Evolutionary conservation across 2,113 vertebrate species (phyloP).

Genomic region (Tachysurus vachellii): DNA sequence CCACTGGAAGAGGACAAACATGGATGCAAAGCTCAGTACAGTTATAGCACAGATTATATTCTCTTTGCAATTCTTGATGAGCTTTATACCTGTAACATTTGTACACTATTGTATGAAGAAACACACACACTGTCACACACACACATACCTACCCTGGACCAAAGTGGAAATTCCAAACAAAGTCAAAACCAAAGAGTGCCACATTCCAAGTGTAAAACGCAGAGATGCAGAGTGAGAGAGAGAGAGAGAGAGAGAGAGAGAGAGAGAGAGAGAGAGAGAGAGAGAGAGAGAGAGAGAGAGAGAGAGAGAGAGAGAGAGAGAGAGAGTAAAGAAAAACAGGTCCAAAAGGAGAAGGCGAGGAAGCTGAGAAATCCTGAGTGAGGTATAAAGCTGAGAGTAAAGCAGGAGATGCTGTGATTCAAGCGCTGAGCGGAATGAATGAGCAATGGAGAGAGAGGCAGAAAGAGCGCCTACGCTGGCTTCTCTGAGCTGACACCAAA

Average conservation of each 20-base stretch:
- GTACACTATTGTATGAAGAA: constrained; percentile 9
- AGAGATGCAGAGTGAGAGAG: constrained; percentile 48
- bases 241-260: constrained; percentile 41
- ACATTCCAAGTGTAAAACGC: constrained; percentile 69
- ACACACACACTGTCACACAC: constrained; percentile 25
- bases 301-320: constrained; percentile 33
- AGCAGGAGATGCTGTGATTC: constrained; percentile 63
- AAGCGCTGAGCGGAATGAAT: constrained; percentile 58
- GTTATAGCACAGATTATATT: constrained; percentile 18
- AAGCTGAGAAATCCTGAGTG: constrained; percentile 27
- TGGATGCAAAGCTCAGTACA: neutral
- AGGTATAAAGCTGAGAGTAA: constrained; percentile 30
- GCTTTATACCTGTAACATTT: constrained; percentile 33
- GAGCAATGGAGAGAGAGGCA: constrained; percentile 54
- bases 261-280: constrained; percentile 38
- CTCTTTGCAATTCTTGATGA: constrained; percentile 5
- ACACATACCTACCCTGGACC: constrained; percentile 72
- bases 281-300: constrained; percentile 44
- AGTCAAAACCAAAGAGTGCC: constrained; percentile 71
- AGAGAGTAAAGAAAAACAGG: constrained; percentile 46
- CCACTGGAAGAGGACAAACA: neutral
- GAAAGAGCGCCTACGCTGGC: constrained; percentile 38
- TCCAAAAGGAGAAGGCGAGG: constrained; percentile 17
- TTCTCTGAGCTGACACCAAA: constrained; percentile 40
- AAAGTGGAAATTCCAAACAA: constrained; percentile 72